Evolutionary conservation across 2,113 vertebrate genomes (phyloP).

Genomic region (Callaeas wilsoni): DNA sequence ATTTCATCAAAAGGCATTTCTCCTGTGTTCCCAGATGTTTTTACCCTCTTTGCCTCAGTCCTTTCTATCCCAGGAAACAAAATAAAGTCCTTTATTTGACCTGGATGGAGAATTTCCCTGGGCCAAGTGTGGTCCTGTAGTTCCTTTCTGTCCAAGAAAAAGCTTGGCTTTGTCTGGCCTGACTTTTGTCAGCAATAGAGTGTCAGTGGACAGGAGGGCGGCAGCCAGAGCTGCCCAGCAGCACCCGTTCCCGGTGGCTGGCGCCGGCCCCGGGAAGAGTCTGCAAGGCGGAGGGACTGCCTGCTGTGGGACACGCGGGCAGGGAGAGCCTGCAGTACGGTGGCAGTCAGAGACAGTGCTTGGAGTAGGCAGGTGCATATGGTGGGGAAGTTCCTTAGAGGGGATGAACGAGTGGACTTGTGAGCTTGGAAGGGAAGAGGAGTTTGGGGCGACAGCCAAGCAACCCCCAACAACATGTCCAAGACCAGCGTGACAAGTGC

Average conservation of each 20-base stretch:
- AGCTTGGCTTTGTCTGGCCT: neutral
- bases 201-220: neutral
- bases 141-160: neutral
- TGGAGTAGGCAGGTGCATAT: neutral
- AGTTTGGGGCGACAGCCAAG: neutral
- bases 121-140: neutral
- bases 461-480: no score
- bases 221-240: neutral
- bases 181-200: neutral
- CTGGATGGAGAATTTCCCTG: neutral
- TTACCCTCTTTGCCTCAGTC: rapidly evolving
- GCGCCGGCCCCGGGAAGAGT: neutral
- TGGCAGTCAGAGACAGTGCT: neutral
- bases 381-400: neutral
- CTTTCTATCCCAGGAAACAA: neutral
- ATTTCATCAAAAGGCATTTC: neutral
- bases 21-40: neutral
- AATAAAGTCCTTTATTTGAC: rapidly evolving
- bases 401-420: neutral
- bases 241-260: rapidly evolving
- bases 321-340: rapidly evolving
- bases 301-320: neutral
- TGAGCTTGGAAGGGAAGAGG: neutral
- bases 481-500: rapidly evolving
- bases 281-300: neutral